Evolutionary conservation across 53 echinoderm and acorn worm species (phyloP).

Genomic region (Apostichopus leukothele): DNA sequence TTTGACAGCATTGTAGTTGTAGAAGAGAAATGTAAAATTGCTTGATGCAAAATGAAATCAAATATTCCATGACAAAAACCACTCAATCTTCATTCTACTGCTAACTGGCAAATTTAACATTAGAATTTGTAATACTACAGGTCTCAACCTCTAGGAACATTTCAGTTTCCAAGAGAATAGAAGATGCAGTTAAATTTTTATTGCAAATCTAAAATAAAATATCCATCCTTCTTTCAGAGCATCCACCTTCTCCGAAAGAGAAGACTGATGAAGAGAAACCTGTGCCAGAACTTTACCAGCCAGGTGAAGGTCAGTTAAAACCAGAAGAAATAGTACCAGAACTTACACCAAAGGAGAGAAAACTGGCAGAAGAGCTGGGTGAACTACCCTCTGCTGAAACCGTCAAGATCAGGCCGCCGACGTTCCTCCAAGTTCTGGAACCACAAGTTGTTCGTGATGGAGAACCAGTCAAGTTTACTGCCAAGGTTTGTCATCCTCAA

Average conservation of each 20-base stretch:
- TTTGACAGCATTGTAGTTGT: too few relatives aligned
- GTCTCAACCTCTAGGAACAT: too few relatives aligned
- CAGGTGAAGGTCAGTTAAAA: slow-evolving; percentile 44
- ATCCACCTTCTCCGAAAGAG: slow-evolving; percentile 73
- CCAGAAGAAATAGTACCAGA: slow-evolving; percentile 58
- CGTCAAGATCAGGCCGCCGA: slow-evolving; percentile 74
- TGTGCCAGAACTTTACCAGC: slow-evolving; percentile 49
- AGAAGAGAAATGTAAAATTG: too few relatives aligned
- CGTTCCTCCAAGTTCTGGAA: slow-evolving; percentile 80
- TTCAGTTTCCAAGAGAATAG: too few relatives aligned
- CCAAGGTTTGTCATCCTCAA: slow-evolving; percentile 44
- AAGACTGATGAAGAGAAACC: slow-evolving; percentile 79
- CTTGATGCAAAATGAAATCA: too few relatives aligned
- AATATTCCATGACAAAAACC: too few relatives aligned
- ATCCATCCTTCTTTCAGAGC: slow-evolving; percentile 44
- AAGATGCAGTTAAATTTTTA: too few relatives aligned
- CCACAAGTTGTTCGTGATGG: slow-evolving; percentile 75
- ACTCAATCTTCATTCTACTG: too few relatives aligned
- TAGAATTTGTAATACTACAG: too few relatives aligned
- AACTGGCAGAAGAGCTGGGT: slow-evolving; percentile 66
- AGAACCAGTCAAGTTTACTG: slow-evolving; percentile 75
- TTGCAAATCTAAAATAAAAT: neutral
- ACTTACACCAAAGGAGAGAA: slow-evolving; percentile 55
- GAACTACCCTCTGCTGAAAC: slow-evolving; percentile 53
- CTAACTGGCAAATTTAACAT: too few relatives aligned